A percentile compares a stretch with the other conserved stretches of the same genome.
Conservation (phyloP, 1,140 invertebrate species). For the Drosophila sproati region DNA sequence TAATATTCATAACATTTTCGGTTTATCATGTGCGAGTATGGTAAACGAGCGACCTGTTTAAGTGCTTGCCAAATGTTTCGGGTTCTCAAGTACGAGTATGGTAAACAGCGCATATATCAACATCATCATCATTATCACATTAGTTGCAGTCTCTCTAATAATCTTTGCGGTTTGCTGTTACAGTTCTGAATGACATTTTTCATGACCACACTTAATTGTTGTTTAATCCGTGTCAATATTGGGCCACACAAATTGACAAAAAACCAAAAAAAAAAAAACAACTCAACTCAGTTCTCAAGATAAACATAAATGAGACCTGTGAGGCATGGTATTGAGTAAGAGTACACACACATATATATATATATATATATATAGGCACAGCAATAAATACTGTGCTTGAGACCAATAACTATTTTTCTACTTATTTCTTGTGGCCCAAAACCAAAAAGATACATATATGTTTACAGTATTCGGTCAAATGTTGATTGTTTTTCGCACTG, state of each 20-base stretch:
- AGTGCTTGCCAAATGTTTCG: not conserved
- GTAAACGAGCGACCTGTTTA: not conserved
- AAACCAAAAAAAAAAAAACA: conserved; percentile 14
- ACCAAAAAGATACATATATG: conserved; percentile 17
- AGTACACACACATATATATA: no score
- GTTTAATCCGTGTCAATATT: conserved; percentile 74
- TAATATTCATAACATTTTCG: not conserved
- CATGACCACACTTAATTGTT: conserved; percentile 67
- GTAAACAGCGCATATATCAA: not conserved
- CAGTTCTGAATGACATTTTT: conserved; percentile 63
- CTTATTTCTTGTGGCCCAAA: conserved; percentile 29
- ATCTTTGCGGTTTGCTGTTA: conserved; percentile 9
- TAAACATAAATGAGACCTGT: conserved; percentile 23
- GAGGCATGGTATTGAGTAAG: not conserved
- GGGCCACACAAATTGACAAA: conserved; percentile 41
- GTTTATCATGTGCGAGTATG: no score
- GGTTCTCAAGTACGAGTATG: not conserved
- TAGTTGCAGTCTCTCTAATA: conserved; percentile 4
- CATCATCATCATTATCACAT: not conserved
- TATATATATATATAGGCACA: not conserved
- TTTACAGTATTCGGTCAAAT: conserved; percentile 58
- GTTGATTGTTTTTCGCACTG: conserved; percentile 62
- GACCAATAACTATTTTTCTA: conserved; percentile 41
- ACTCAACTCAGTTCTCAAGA: conserved; percentile 45
- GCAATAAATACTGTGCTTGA: conserved; percentile 17